Conservation (phyloP, 1,140 invertebrate genomes). For the Ips typographus region DNA sequence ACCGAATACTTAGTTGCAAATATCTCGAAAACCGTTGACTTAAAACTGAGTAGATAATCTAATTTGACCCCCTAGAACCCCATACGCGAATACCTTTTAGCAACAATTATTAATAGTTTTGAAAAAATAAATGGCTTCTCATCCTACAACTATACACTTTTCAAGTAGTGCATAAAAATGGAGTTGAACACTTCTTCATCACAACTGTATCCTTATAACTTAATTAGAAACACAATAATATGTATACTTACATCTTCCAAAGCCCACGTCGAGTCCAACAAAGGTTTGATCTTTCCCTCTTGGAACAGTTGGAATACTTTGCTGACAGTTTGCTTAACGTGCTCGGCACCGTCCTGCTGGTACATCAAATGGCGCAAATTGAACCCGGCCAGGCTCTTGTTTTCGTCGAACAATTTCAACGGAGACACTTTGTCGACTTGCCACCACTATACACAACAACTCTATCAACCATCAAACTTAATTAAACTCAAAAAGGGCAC, state of each 20-base stretch:
- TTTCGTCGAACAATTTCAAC: conserved; percentile 85
- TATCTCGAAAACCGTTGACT: no score
- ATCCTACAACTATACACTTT: no score
- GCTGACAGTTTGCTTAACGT: conserved; percentile 68
- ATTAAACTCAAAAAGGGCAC: conserved; percentile 47
- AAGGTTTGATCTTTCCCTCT: conserved; percentile 76
- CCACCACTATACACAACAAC: conserved; percentile 71
- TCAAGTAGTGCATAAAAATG: no score
- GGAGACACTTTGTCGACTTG: conserved; percentile 88
- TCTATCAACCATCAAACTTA: neutral
- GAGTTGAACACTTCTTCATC: no score
- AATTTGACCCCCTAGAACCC: no score
- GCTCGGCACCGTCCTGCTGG: conserved; percentile 73
- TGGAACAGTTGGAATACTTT: conserved; percentile 75
- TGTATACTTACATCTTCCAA: conserved; percentile 74
- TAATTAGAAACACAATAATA: neutral
- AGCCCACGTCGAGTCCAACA: conserved; percentile 83
- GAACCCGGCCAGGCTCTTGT: conserved; percentile 79
- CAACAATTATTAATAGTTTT: no score
- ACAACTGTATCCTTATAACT: neutral
- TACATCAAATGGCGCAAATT: conserved; percentile 83
- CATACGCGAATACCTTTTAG: no score
- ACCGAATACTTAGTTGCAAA: no score
- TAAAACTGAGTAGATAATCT: no score
- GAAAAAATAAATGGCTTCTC: no score